These are phyloP conservation scores for Australoheros facetus DNA, from an alignment of 2,797 vertebrate species.

Conservation along the genomic window DNA sequence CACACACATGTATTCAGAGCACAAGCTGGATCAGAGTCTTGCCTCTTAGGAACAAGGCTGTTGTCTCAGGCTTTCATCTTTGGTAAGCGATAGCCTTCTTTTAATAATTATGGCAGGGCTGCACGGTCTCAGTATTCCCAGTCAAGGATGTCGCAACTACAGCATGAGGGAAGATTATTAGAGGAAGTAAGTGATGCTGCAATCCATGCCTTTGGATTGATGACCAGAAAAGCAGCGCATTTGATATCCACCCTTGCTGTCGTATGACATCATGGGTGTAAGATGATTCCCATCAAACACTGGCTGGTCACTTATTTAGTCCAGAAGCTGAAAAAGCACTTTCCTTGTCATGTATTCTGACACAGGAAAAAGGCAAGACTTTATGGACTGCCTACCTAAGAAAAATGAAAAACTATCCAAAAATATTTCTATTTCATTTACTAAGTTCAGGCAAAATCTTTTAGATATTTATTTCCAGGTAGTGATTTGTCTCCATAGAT, in stretches of 20 bases:
- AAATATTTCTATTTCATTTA: not conserved
- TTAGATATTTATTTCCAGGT: not conserved
- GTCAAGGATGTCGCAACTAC: not conserved
- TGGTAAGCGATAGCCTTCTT: conserved; percentile 1
- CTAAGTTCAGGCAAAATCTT: not conserved
- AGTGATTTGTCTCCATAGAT: not conserved
- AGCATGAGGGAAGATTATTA: not conserved
- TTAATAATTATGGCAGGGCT: not conserved
- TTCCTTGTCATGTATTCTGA: not conserved
- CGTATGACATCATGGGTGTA: not conserved
- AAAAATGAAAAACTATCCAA: not conserved
- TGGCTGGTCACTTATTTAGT: not conserved
- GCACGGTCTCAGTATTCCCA: not conserved
- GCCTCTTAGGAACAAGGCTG: not conserved
- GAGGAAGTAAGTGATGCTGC: not conserved
- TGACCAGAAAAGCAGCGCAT: not conserved
- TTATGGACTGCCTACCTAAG: not conserved
- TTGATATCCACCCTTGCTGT: not conserved
- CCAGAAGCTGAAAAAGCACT: not conserved
- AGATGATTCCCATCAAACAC: not conserved
- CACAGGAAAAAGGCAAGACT: not conserved
- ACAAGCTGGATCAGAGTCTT: not conserved
- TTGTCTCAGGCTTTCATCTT: not conserved
- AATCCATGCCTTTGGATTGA: not conserved
- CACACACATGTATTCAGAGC: not conserved